Evolutionary conservation across 2,888 invertebrate species (phyloP).

Genomic region (Glaucopsyche alexis): DNA sequence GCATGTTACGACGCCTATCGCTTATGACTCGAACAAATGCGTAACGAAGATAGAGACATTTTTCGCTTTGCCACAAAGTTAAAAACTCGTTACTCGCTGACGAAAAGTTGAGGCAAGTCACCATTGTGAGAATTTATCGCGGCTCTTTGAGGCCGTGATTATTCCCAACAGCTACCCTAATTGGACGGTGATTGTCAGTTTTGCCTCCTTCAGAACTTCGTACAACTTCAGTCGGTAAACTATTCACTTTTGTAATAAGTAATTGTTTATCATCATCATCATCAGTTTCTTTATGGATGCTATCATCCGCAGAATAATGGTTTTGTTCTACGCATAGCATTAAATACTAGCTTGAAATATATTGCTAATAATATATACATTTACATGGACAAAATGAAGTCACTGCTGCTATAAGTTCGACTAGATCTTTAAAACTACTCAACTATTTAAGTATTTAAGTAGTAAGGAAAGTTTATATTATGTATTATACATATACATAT

Average conservation of each 20-base stretch:
- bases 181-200: conserved; percentile 42
- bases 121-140: conserved; percentile 73
- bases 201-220: conserved; percentile 36
- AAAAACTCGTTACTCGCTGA: conserved; percentile 78
- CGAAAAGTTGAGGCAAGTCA: conserved; percentile 68
- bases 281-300: not conserved
- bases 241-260: conserved; percentile 15
- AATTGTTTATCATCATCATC: not conserved
- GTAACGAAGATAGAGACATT: conserved; percentile 71
- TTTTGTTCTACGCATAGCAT: too few species aligned
- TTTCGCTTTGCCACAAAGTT: conserved; percentile 79
- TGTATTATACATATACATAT: too few species aligned
- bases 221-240: not conserved
- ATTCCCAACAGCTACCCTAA: conserved; percentile 41
- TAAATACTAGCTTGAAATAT: too few species aligned
- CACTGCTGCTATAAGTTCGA: too few species aligned
- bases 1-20: conserved; percentile 36
- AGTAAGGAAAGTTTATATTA: too few species aligned
- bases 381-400: too few species aligned
- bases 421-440: too few species aligned
- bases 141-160: conserved; percentile 46
- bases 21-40: conserved; percentile 40
- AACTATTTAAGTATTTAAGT: too few species aligned
- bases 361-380: too few species aligned
- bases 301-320: not conserved